Evolutionary conservation across 2,888 invertebrate genomes (phyloP), one percentile per base, ranked within the genome.

Genomic region (Leucophenga montana): DNA sequence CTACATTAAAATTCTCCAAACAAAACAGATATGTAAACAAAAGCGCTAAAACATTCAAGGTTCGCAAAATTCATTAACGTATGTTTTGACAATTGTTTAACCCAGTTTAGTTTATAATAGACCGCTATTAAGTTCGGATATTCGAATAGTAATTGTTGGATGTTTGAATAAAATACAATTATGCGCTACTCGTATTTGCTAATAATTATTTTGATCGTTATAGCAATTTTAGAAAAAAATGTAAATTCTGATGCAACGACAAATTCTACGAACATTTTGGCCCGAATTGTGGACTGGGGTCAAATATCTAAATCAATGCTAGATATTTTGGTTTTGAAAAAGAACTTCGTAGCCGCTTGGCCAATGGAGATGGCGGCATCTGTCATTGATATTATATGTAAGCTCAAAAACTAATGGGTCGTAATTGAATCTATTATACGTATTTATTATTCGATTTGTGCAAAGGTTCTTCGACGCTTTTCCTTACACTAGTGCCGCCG

Each of bases 391-490:
- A 72, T 76, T 0, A 39, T 86, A 57, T 86, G 86, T 86, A 78
- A 75, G 82, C 56, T 67, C 1, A 1, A 0, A 13, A n/a, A 44
- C 0, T 4, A 3, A 27, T 27, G 27, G 27, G 27, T 4, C 4
- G 27, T 27, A 27, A 27, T 4, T n/a, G 48, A 16, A 18, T 13
- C n/a, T n/a, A n/a, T 22, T 11, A 22, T 22, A 27, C 1, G 16
- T 48, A 27, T 4, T 27, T 31, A 44, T 39, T 22, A 39, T 11
- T 39, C 39, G 8, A 39, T 39, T 39, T 39, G 39, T 39, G 9
- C 31, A 46, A 46, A 87, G 87, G 87, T 65, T 84, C 87, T 0
- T 78, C 81, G 4, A 83, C 83, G 0, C 59, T 87, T 6, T 75
- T 82, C 5, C 64, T 78, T 14, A 74, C 76, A 1, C 67, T 74